Evolutionary conservation across 2,113 vertebrate species (phyloP).

Genomic region (Anolis carolinensis): DNA sequence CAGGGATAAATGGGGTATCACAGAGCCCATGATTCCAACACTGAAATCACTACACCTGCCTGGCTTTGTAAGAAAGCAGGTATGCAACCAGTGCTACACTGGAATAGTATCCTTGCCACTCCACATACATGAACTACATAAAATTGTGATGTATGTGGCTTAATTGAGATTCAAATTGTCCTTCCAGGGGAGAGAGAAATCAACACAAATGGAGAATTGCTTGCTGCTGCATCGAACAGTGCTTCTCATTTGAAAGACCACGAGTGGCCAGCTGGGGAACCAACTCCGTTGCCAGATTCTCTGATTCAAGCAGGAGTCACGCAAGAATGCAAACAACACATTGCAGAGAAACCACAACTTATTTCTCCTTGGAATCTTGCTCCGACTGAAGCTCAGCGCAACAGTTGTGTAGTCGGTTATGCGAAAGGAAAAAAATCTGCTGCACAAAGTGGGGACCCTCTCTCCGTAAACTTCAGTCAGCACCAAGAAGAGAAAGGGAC

Average conservation of each 20-base stretch:
- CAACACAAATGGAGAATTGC: conserved; percentile 33
- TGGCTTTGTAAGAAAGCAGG: too few species aligned
- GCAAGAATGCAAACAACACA: fast-evolving
- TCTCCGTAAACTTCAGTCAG: conserved; percentile 31
- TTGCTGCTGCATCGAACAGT: neutral
- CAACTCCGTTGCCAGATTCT: fast-evolving
- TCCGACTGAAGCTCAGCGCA: fast-evolving
- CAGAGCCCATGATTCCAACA: too few species aligned
- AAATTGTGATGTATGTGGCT: neutral
- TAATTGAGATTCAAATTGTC: neutral
- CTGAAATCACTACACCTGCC: too few species aligned
- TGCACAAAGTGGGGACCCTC: neutral
- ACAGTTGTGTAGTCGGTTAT: fast-evolving
- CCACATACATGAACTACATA: neutral
- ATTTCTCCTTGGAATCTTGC: fast-evolving
- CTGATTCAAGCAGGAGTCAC: fast-evolving
- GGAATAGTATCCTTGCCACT: too few species aligned
- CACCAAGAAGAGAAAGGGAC: conserved; percentile 2
- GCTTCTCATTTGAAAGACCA: neutral
- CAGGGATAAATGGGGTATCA: too few species aligned
- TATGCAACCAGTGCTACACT: neutral
- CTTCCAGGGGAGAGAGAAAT: conserved; percentile 59
- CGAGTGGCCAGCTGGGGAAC: too few species aligned
- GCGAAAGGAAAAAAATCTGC: neutral
- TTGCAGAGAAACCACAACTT: fast-evolving